Evolutionary conservation across 2,113 vertebrate genomes (phyloP).

Genomic region (Fregetta grallaria): DNA sequence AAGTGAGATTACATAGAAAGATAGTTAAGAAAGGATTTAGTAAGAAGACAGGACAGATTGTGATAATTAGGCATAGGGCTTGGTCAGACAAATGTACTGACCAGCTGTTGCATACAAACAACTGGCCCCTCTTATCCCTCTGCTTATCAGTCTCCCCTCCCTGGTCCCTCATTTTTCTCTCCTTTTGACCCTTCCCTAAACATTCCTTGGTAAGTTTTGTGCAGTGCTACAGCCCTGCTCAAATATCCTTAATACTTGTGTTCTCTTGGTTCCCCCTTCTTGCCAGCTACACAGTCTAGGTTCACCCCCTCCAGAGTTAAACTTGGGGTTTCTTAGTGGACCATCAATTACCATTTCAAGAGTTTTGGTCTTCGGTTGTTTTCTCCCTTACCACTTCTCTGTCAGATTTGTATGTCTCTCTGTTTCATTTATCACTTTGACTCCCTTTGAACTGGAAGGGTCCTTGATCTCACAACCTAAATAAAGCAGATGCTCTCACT

Average conservation of each 20-base stretch:
- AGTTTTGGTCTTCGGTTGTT: neutral
- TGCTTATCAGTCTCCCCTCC: neutral
- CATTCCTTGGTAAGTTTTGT: neutral
- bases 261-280: neutral
- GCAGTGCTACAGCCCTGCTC: neutral
- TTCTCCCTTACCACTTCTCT: neutral
- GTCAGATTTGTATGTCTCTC: neutral
- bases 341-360: neutral
- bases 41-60: neutral
- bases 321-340: neutral
- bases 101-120: neutral
- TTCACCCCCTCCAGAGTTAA: neutral
- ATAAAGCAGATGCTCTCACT: neutral
- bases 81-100: neutral
- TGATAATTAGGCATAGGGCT: neutral
- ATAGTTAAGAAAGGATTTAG: neutral
- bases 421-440: neutral
- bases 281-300: neutral
- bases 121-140: neutral
- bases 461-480: neutral
- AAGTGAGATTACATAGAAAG: neutral
- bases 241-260: rapidly evolving
- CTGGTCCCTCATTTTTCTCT: neutral
- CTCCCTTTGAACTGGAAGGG: neutral
- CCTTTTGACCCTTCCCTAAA: neutral